Conservation (phyloP, 2,113 vertebrate species). For the Pseudonaja textilis region DNA sequence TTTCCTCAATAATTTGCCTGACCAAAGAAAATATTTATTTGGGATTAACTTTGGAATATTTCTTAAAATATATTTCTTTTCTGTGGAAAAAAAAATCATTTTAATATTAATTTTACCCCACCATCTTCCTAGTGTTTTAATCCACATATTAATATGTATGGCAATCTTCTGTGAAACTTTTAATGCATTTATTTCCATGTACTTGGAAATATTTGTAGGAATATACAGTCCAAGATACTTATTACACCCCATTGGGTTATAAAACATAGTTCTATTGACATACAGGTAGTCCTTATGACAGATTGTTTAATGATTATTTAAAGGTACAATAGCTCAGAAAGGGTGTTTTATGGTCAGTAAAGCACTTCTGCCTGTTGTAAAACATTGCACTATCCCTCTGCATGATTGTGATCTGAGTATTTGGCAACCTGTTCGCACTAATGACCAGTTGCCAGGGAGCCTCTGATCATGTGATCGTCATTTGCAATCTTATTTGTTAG, state of each 20-base stretch:
- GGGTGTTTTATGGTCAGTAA: background rate
- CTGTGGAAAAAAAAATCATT: background rate
- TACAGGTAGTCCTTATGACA: background rate
- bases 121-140: background rate
- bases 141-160: background rate
- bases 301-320: background rate
- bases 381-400: background rate
- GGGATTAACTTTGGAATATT: no score
- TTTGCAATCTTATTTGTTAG: background rate
- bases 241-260: background rate
- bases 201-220: background rate
- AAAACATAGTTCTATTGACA: background rate
- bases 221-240: background rate
- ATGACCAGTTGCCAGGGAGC: background rate
- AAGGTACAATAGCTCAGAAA: background rate
- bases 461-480: background rate
- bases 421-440: background rate
- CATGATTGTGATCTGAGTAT: background rate
- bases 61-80: no score
- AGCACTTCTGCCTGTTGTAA: background rate
- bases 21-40: no score
- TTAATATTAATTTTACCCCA: background rate
- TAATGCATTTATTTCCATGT: background rate
- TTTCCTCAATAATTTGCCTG: no score
- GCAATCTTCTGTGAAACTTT: background rate